Evolutionary conservation across 2,797 vertebrate genomes (phyloP), one percentile per base, ranked within the genome.

Genomic region (Anguilla anguilla): DNA sequence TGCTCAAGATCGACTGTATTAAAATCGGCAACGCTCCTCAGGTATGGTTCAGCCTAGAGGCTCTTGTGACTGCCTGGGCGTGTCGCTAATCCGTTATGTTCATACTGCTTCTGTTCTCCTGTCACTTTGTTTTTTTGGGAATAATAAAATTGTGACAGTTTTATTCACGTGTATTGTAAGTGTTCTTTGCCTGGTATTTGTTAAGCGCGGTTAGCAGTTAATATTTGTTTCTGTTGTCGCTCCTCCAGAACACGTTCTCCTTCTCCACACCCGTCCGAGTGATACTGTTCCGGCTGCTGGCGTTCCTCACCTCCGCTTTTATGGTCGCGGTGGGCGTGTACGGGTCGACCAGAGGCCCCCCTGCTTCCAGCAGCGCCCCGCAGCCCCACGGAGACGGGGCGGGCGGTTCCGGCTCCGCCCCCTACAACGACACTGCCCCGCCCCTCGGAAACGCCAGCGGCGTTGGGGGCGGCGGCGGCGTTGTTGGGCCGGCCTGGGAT

Each of bases 231-330:
- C 77, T 5, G 81, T 57, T 77, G 64, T 87, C 15, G 94, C 25
- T 89, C 85, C 74, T 90, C 64, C 96, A 99, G 98, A 98, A 92
- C 89, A 92, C 96, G 59, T 95, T 93, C 43, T 93, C 96, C 2
- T 85, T 92, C 72, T 95, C 95, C 49, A 96, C 96, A 0, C 97
- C 98, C 0, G 19, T 92, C 10, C 96, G 96, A 49, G 97, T 99
- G 90, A 93, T 98, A 55, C 43, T 97, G 0, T 94, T 99, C 15
- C 95, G 98, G 0, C 90, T 96, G 90, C 92, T 99, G 77, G 94
- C 97, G 87, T 99, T 99, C 94, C 93, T 99, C 69, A 94, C 96
- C 89, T 98, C 97, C 19, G 94, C 94, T 0, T 96, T 99, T 89
- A 95, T 99, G 51, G 92, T 98, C 53, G 92, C 94, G 0, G 87